phyloP scores from a whole-genome alignment of 37 sponge, comb jelly and placozoan species.

The Diacarnus erythraeanus region DNA sequence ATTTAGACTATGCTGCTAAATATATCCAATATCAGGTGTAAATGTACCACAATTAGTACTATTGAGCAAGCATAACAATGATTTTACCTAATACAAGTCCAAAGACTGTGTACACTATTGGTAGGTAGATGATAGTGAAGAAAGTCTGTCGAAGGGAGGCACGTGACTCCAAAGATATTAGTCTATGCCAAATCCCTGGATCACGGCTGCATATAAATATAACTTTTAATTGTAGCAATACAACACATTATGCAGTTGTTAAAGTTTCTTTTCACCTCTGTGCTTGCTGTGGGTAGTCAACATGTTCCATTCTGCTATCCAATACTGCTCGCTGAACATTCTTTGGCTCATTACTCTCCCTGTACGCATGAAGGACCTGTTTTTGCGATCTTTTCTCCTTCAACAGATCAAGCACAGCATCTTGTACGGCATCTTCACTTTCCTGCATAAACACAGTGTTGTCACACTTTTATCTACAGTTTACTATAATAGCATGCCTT shows the following conservation, averaged over 20 bases:
- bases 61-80: neutral
- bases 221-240: too few species aligned
- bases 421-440: conserved; percentile 7
- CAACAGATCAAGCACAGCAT: conserved; percentile 62
- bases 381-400: conserved; percentile 55
- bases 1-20: neutral
- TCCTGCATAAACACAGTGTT: conserved; percentile 7
- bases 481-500: conserved; percentile 15
- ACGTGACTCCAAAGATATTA: conserved; percentile 68
- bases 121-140: conserved; percentile 72
- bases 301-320: conserved; percentile 1
- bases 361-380: conserved; percentile 51
- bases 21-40: neutral
- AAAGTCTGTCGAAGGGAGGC: conserved; percentile 66
- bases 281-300: neutral
- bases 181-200: conserved; percentile 70
- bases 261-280: neutral
- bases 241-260: neutral
- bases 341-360: conserved; percentile 41
- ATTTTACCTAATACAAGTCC: conserved; percentile 69
- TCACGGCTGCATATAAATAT: conserved; percentile 43
- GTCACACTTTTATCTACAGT: neutral
- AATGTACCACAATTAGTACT: too few species aligned
- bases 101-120: conserved; percentile 70
- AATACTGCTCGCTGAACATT: conserved; percentile 38